Base-by-base conservation (phyloP, 2,888 invertebrate species). In the Drosophila fulvimacula region DNA sequence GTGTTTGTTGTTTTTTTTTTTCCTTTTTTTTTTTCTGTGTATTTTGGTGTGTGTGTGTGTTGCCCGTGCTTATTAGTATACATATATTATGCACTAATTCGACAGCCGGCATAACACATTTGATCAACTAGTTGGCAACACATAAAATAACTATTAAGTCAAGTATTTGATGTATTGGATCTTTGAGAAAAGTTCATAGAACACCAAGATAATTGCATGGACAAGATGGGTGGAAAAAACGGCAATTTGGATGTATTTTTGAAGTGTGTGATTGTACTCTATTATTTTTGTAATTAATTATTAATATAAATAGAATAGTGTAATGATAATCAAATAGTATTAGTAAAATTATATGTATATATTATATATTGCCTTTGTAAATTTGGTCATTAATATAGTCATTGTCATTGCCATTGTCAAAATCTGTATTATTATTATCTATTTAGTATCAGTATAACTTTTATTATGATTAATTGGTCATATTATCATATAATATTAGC, bases 11-110 rank as follows among this genome's bases (percentile, higher is more conserved):
- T 61, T 55, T 53, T 41, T 17, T 48, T 48, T 7, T 38, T 21
- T 46, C 30, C 6, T 17, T 17, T 38, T 34, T 10, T 42, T 11
- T 17, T 15, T 9, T 17, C 3, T 21, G 1, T 44, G 27, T 59
- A 7, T 52, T 13, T 61, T 6, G 38, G 21, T 46, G 15, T 59
- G 5, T 56, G 24, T 64, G 9, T 44, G 64, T 59, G 59, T 66
- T 73, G 17, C 62, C 62, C 60, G 66, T 70, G 72, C 79, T 81
- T 81, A 81, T 83, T 81, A 76, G 67, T 66, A 59, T 48, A 64
- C 76, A 76, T 78, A 73, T 67, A 72, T 76, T 78, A 78, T 73
- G 56, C 69, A 65, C 69, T 57, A 24, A 49, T 49, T 27, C 21
- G 41, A 9, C 19, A 15, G 48, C 2, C 39, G 58, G 61, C n/a